phyloP scores from a whole-genome alignment of 2,113 vertebrate species.

The Sturnus vulgaris region DNA sequence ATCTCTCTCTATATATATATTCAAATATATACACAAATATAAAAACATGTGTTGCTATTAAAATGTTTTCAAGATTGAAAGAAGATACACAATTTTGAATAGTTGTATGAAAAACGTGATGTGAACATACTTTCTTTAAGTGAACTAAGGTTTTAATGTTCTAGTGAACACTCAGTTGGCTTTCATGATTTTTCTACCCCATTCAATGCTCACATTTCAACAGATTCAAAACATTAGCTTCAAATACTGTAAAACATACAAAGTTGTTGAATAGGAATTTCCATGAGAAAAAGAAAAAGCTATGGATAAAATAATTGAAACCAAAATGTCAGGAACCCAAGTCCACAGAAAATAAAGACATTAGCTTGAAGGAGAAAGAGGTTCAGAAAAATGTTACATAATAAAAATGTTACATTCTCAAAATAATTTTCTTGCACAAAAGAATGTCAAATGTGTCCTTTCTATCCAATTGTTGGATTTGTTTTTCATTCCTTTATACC shows the following conservation, averaged over 20 bases:
- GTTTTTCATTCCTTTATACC: not conserved
- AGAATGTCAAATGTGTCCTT: not conserved
- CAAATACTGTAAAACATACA: not conserved
- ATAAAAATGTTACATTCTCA: not conserved
- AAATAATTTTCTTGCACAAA: not conserved
- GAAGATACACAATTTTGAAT: not conserved
- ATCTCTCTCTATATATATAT: not conserved
- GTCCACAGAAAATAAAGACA: not conserved
- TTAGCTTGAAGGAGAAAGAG: not conserved
- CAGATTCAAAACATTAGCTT: not conserved
- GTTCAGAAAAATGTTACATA: not conserved
- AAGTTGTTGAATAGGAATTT: not conserved
- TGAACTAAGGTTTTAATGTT: not conserved
- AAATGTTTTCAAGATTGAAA: not conserved
- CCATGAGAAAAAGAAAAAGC: not conserved
- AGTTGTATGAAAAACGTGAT: not conserved
- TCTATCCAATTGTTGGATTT: not conserved
- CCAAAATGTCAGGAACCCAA: not conserved
- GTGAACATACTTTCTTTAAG: not conserved
- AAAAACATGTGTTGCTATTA: not conserved
- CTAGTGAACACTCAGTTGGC: not conserved
- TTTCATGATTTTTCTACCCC: not conserved
- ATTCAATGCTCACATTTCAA: not conserved
- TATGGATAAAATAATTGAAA: not conserved
- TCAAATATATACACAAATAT: not conserved